Conservation (phyloP, 2,113 vertebrate species). For the Malurus elegans region DNA sequence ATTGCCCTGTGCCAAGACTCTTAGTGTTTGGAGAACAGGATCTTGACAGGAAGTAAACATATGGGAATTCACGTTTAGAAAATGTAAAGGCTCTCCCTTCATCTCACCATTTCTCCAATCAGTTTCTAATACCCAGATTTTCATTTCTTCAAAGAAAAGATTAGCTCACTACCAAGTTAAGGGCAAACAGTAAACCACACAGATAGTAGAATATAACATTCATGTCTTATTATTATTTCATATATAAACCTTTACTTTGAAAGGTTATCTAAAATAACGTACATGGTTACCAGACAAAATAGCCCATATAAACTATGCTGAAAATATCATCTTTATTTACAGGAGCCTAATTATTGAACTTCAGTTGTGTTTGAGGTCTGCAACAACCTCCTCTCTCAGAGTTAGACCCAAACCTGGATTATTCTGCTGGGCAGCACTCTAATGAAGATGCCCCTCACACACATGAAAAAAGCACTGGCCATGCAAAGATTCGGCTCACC, state of each 20-base stretch:
- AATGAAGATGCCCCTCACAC: neutral
- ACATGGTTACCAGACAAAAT: slow-evolving; percentile 40
- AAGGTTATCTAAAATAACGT: slow-evolving; percentile 41
- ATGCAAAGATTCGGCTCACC: neutral
- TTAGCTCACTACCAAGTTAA: neutral
- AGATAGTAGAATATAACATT: neutral
- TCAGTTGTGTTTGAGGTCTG: neutral
- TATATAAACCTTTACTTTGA: slow-evolving; percentile 37
- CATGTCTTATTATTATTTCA: neutral
- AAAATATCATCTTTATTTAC: slow-evolving; percentile 57
- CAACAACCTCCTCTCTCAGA: neutral
- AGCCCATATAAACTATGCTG: slow-evolving; percentile 34
- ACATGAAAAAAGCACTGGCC: neutral
- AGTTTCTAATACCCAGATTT: neutral
- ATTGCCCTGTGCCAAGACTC: neutral
- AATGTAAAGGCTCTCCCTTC: neutral
- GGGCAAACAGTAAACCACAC: neutral
- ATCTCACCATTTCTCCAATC: neutral
- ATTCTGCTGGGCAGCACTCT: neutral
- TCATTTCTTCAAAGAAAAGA: slow-evolving; percentile 22
- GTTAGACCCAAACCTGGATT: neutral
- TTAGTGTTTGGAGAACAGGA: neutral
- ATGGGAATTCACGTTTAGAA: neutral
- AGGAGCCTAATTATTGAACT: neutral
- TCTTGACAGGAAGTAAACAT: neutral